Evolutionary conservation across 1,140 invertebrate genomes (phyloP).

Genomic region (Atta colombica): DNA sequence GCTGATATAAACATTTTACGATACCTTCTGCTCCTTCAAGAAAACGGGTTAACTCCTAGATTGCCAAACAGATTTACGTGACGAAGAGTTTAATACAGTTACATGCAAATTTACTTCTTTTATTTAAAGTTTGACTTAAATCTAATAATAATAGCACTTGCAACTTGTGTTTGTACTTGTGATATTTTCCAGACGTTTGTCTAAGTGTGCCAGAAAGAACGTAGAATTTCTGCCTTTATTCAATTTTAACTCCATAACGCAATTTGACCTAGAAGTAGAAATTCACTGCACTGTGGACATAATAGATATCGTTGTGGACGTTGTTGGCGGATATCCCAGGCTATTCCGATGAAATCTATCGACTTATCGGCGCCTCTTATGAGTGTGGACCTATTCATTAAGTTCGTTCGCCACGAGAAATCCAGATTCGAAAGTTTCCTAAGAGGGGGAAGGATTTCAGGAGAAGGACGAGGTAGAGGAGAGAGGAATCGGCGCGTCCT

Average conservation of each 20-base stretch:
- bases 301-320: slow-evolving; percentile 43
- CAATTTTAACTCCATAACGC: slow-evolving; percentile 8
- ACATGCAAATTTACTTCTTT: not conserved
- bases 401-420: slow-evolving; percentile 53
- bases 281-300: slow-evolving; percentile 7
- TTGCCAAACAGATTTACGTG: not conserved
- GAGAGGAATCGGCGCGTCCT: slow-evolving; percentile 56
- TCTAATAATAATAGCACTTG: not conserved
- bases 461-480: not conserved
- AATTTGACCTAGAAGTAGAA: not conserved
- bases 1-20: slow-evolving; percentile 51
- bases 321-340: slow-evolving; percentile 39
- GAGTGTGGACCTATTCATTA: slow-evolving; percentile 47
- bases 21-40: not conserved
- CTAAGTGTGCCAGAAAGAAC: not conserved
- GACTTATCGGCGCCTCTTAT: slow-evolving; percentile 44
- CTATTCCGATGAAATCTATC: slow-evolving; percentile 46
- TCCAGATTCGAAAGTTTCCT: slow-evolving; percentile 57
- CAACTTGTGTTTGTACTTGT: not conserved
- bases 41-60: not conserved
- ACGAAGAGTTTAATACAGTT: not conserved
- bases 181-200: not conserved
- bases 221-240: not conserved
- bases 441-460: not conserved
- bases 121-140: not conserved